These are phyloP conservation scores for Parascotia fuliginaria DNA, from an alignment of 2,888 invertebrate genomes.

Conservation along the genomic window DNA sequence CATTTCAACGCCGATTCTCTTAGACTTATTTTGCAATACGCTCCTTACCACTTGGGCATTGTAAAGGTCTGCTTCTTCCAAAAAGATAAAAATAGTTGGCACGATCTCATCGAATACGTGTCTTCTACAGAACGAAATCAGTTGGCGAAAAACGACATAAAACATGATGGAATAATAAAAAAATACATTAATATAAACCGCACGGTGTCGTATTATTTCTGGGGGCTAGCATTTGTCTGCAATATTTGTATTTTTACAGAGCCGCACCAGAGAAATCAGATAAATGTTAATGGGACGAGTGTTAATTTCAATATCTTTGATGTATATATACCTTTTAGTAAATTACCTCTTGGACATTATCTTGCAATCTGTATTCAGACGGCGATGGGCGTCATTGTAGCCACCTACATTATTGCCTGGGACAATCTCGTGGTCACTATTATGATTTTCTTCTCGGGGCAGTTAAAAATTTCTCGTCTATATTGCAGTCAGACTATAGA, in stretches of 20 bases:
- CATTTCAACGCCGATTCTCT: slow-evolving; percentile 49
- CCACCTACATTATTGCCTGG: slow-evolving; percentile 63
- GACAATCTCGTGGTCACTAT: slow-evolving; percentile 62
- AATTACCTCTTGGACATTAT: slow-evolving; percentile 65
- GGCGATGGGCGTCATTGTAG: slow-evolving; percentile 57
- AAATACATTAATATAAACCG: slow-evolving; percentile 57
- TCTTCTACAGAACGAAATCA: slow-evolving; percentile 57
- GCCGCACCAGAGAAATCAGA: slow-evolving; percentile 61
- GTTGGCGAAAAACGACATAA: slow-evolving; percentile 36
- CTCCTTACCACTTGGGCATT: slow-evolving; percentile 68
- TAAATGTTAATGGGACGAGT: slow-evolving; percentile 54
- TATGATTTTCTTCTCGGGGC: slow-evolving; percentile 73
- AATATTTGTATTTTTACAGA: slow-evolving; percentile 62
- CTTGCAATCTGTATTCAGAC: slow-evolving; percentile 60
- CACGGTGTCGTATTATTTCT: slow-evolving; percentile 61
- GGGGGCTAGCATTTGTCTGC: slow-evolving; percentile 56
- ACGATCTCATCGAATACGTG: slow-evolving; percentile 55
- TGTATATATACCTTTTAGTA: slow-evolving; percentile 59
- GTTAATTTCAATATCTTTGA: slow-evolving; percentile 62
- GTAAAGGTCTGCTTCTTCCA: slow-evolving; percentile 59
- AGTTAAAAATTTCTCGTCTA: slow-evolving; percentile 56
- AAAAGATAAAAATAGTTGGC: slow-evolving; percentile 58
- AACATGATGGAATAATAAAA: slow-evolving; percentile 41
- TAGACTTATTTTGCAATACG: slow-evolving; percentile 59
- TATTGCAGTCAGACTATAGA: slow-evolving; percentile 50